Evolutionary conservation across 2,888 invertebrate species (phyloP), one percentile per base, ranked within the genome.

Genomic region (Xanthia icteritia): DNA sequence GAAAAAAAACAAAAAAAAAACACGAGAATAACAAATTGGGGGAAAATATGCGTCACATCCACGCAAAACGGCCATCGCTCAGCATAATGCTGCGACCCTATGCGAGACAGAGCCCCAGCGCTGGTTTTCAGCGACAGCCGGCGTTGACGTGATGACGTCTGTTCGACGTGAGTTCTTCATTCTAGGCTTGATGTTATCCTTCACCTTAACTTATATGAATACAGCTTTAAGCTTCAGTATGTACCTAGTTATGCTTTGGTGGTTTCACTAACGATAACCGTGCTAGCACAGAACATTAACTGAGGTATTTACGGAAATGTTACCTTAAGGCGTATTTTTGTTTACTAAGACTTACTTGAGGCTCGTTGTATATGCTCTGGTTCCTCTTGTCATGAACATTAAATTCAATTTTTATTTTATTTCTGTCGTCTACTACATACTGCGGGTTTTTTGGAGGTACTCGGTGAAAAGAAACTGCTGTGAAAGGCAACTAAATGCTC

Each of bases 211-310:
- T 5, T 56, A 54, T 17, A 27, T 42, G 42, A 78, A 63, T 17
- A 58, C 66, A 23, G 48, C 56, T n/a, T 66, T 11, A 68, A 71
- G 51, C 58, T 63, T 23, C 39, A 65, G 11, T n/a, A 67, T 31
- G 20, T n/a, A 36, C 36, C 9, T 51, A 64, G 70, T 74, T 70
- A 75, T 83, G 79, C 75, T 83, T 83, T 75, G 64, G n/a, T 75
- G 73, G 75, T 27, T 56, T 31, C 58, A n/a, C 48, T 66, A 72
- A 71, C 31, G 56, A 54, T 75, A 78, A 76, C 79, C 58, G 70
- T 69, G 64, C n/a, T 65, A 15, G 27, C 61, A 79, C 80, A 78
- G 73, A 68, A 81, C 84, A 78, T 84, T 81, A 84, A 84, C 64
- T 78, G 15, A 42, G 39, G 39, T 78, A 66, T 84, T 78, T 78